These are phyloP conservation scores for Mionectes macconnelli DNA, from an alignment of 2,113 vertebrate species.

Conservation along the genomic window DNA sequence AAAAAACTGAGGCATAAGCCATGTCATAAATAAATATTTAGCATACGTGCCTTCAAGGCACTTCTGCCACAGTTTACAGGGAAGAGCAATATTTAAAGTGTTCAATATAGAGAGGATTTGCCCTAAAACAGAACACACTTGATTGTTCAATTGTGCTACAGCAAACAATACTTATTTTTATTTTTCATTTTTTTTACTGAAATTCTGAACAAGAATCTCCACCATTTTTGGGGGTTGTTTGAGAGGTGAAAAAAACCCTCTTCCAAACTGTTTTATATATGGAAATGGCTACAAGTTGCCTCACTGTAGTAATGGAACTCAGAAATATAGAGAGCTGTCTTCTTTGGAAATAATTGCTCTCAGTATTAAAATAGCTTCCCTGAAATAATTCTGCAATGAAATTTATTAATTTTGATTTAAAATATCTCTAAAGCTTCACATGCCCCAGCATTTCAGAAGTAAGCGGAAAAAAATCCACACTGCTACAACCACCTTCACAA, in stretches of 20 bases:
- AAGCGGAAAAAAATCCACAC: neutral
- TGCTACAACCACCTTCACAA: neutral
- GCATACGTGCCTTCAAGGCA: neutral
- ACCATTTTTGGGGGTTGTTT: neutral
- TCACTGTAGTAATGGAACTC: neutral
- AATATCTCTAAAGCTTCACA: neutral
- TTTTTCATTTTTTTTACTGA: neutral
- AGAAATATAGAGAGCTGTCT: neutral
- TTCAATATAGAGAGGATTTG: neutral
- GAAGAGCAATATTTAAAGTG: neutral
- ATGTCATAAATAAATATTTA: slow-evolving; percentile 62
- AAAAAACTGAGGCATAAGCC: slow-evolving; percentile 19
- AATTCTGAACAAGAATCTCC: neutral
- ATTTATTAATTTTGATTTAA: neutral
- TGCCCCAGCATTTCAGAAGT: neutral
- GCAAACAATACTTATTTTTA: neutral
- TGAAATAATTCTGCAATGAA: neutral
- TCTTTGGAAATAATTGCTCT: neutral
- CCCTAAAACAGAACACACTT: neutral
- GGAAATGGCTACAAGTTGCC: neutral
- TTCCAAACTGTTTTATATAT: neutral
- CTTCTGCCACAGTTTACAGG: slow-evolving; percentile 34
- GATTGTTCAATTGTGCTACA: neutral
- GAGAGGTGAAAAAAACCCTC: neutral
- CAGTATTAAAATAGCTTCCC: neutral